Conservation (phyloP, 2,113 vertebrate genomes). For the Melospiza melodia region DNA sequence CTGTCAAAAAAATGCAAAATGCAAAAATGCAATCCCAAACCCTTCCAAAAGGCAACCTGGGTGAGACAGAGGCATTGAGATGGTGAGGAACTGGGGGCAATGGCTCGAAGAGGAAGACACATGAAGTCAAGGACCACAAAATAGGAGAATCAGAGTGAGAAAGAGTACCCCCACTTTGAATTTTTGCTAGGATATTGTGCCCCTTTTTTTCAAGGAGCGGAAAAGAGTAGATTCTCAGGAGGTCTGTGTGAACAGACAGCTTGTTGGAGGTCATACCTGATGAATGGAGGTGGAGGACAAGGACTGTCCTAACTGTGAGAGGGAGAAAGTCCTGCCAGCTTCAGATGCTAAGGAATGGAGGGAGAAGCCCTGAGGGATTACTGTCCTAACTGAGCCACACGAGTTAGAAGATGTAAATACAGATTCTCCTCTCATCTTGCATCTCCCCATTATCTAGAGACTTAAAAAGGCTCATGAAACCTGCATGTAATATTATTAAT, state of each 20-base stretch:
- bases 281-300: neutral
- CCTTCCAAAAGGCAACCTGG: neutral
- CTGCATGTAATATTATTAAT: neutral
- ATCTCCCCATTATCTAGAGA: neutral
- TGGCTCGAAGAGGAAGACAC: neutral
- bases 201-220: neutral
- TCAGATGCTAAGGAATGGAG: neutral
- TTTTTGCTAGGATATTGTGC: neutral
- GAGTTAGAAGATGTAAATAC: neutral
- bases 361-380: neutral
- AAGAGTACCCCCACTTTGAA: neutral
- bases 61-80: neutral
- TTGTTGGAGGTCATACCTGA: neutral
- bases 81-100: neutral
- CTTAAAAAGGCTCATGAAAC: neutral
- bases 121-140: neutral
- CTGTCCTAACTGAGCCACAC: neutral
- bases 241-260: neutral
- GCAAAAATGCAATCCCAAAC: neutral
- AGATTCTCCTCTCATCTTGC: neutral
- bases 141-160: neutral
- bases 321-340: neutral
- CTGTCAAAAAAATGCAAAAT: neutral
- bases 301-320: neutral
- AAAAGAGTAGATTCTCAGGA: neutral